Percentiles rank a stretch among this genome's conserved stretches.
Evolutionary conservation across 2,113 vertebrate species (phyloP).

Genomic region (Ceyx cyanopectus): DNA sequence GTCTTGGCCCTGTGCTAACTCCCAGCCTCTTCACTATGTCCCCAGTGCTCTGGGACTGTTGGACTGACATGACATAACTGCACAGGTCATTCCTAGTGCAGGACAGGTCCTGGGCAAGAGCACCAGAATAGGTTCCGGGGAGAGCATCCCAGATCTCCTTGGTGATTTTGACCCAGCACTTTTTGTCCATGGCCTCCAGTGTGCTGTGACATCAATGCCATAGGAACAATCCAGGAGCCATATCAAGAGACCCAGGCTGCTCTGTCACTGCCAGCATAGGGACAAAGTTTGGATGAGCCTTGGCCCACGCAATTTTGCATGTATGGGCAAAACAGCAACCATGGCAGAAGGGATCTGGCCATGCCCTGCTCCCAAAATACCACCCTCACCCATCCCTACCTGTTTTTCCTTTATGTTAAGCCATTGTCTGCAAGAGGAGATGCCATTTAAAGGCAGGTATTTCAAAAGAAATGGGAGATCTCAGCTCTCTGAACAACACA

Average conservation of each 20-base stretch:
- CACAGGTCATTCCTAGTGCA: fast-evolving
- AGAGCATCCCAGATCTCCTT: background rate
- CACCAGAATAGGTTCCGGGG: background rate
- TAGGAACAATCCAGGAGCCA: background rate
- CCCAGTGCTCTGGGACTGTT: background rate
- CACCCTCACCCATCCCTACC: background rate
- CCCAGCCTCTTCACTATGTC: background rate
- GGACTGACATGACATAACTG: fast-evolving
- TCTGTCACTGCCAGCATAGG: background rate
- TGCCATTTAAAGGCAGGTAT: conserved; percentile 4
- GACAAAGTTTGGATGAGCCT: background rate
- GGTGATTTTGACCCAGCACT: background rate
- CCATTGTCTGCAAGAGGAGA: conserved; percentile 18
- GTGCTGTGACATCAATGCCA: background rate
- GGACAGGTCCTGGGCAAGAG: background rate
- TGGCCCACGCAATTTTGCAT: background rate
- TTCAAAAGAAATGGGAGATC: background rate
- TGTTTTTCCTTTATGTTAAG: background rate
- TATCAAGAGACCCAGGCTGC: background rate
- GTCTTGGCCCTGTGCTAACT: fast-evolving
- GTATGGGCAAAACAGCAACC: background rate
- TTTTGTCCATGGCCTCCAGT: background rate
- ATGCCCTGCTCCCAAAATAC: background rate
- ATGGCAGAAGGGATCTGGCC: background rate
- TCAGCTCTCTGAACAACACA: background rate